phyloP scores from a whole-genome alignment of 2,113 vertebrate species.

The Aphyosemion australe region DNA sequence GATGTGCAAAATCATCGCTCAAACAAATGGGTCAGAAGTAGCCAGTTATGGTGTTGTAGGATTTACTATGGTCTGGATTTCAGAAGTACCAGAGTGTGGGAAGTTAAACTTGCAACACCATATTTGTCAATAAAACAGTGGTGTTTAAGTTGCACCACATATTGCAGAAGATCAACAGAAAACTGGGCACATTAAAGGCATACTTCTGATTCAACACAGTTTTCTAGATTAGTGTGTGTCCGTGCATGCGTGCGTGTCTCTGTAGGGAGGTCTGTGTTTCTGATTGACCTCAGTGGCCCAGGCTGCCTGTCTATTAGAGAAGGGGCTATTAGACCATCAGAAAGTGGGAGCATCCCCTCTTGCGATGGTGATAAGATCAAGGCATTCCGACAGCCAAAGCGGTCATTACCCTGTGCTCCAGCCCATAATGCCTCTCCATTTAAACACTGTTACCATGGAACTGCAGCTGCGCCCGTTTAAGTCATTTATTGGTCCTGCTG shows the following conservation, averaged over 20 bases:
- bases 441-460: slow-evolving; percentile 66
- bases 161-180: not conserved
- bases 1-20: slow-evolving; percentile 55
- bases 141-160: no score
- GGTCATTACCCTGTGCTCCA: slow-evolving; percentile 75
- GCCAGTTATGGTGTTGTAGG: no score
- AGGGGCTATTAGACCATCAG: slow-evolving; percentile 70
- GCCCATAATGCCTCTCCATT: slow-evolving; percentile 75
- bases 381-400: slow-evolving; percentile 74
- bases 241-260: not conserved
- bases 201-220: not conserved
- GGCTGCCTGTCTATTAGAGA: slow-evolving; percentile 64
- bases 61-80: no score
- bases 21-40: no score
- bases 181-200: slow-evolving; percentile 1
- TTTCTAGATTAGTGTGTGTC: slow-evolving; percentile 3
- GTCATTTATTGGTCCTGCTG: slow-evolving; percentile 60
- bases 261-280: slow-evolving; percentile 47
- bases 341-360: slow-evolving; percentile 77
- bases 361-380: slow-evolving; percentile 76
- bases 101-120: no score
- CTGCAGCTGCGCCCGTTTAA: slow-evolving; percentile 74
- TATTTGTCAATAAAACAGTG: no score
- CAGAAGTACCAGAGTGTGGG: no score
- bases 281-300: slow-evolving; percentile 62